A percentile compares a stretch with the other conserved stretches of the same genome.
These are phyloP conservation scores for Acipenser ruthenus DNA, from an alignment of 2,797 vertebrate species.

Conservation along the genomic window DNA sequence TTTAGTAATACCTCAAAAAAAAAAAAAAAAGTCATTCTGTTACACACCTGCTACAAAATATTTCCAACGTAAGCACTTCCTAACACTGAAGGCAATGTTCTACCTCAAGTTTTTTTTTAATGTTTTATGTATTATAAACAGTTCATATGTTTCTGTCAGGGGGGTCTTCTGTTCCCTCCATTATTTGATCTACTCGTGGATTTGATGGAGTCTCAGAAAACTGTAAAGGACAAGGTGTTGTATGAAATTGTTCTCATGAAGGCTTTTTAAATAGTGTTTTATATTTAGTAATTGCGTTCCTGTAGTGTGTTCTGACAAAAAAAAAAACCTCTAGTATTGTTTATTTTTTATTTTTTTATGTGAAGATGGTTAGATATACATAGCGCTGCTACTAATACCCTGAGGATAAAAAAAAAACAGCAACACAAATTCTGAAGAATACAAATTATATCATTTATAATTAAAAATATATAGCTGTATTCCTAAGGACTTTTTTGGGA, in stretches of 20 bases:
- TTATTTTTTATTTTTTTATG: conserved; percentile 23
- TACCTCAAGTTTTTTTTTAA: conserved; percentile 77
- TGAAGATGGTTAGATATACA: conserved; percentile 44
- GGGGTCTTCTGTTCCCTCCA: conserved; percentile 37
- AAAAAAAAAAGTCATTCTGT: conserved; percentile 49
- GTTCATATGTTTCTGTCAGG: conserved; percentile 12
- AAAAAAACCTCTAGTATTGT: conserved; percentile 8
- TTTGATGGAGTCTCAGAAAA: conserved; percentile 53
- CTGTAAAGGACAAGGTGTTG: conserved; percentile 45
- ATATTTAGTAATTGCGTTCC: conserved; percentile 33
- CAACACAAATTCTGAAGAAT: too few relatives aligned
- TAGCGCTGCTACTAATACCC: conserved; percentile 41
- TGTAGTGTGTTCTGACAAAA: conserved; percentile 21
- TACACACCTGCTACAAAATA: conserved; percentile 46
- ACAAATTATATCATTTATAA: too few relatives aligned
- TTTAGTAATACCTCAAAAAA: conserved; percentile 64
- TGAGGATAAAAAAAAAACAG: conserved; percentile 28
- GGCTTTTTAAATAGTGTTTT: conserved; percentile 41
- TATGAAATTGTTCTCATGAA: conserved; percentile 37
- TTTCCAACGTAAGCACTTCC: conserved; percentile 84
- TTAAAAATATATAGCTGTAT: too few relatives aligned
- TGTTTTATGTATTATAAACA: conserved; percentile 5
- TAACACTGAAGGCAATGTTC: conserved; percentile 88
- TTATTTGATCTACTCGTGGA: conserved; percentile 42
- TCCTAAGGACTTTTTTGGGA: too few relatives aligned